Evolutionary conservation across 2,113 vertebrate genomes (phyloP).

Genomic region (Amblyopsis rosae): DNA sequence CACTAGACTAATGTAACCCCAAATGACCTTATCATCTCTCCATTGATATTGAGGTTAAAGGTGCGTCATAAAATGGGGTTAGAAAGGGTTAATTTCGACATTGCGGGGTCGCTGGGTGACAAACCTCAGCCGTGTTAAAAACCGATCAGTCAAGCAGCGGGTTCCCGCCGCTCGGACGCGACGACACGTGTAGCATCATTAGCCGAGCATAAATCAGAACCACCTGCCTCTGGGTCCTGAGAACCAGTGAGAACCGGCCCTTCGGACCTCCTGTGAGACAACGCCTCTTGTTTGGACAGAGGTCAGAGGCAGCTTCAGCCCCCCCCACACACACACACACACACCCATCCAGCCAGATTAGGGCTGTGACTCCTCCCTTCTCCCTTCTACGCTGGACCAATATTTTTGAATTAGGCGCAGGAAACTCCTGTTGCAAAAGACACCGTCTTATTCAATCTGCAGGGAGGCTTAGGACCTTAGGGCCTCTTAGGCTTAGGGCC

Average conservation of each 20-base stretch:
- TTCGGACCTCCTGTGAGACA: slow-evolving; percentile 58
- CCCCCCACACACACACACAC: slow-evolving; percentile 43
- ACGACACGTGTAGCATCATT: slow-evolving; percentile 68
- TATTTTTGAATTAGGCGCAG: slow-evolving; percentile 76
- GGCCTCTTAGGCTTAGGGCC: slow-evolving; percentile 12
- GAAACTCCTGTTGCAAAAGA: slow-evolving; percentile 78
- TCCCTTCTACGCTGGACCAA: slow-evolving; percentile 47
- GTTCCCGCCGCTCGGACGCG: slow-evolving; percentile 62
- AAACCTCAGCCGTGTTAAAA: slow-evolving; percentile 56
- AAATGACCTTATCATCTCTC: background rate
- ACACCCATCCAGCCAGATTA: slow-evolving; percentile 17
- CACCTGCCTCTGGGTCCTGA: slow-evolving; percentile 66
- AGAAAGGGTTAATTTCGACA: slow-evolving; percentile 46
- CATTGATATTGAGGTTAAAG: slow-evolving; percentile 13
- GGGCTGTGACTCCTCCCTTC: slow-evolving; percentile 47
- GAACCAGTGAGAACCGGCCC: slow-evolving; percentile 64
- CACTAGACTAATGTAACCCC: background rate
- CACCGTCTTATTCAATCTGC: slow-evolving; percentile 64
- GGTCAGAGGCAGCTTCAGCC: slow-evolving; percentile 48
- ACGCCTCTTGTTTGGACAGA: slow-evolving; percentile 66
- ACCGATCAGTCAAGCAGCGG: slow-evolving; percentile 65
- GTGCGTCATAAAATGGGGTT: background rate
- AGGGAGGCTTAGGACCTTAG: slow-evolving; percentile 34
- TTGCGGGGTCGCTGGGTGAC: slow-evolving; percentile 38
- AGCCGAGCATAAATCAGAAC: slow-evolving; percentile 74